Percentiles rank a stretch among this genome's conserved stretches.
Conservation (phyloP, 2,113 vertebrate genomes). For the Oreochromis spilurus region DNA sequence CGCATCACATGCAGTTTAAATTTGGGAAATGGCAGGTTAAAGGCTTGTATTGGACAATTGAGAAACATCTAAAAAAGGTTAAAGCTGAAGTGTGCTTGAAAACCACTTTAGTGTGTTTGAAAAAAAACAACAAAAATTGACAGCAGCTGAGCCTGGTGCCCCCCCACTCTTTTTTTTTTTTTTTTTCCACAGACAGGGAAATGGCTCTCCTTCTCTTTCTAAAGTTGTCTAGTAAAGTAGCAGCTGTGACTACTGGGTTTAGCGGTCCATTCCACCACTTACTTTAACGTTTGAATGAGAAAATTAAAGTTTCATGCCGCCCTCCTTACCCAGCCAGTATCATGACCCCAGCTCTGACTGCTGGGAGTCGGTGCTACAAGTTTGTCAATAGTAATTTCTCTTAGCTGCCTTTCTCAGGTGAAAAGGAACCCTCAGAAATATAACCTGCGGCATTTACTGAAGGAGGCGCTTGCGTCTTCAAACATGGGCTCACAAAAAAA, state of each 20-base stretch:
- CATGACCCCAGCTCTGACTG: background rate
- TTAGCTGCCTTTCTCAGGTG: background rate
- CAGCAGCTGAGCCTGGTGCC: background rate
- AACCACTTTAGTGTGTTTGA: background rate
- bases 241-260: background rate
- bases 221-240: background rate
- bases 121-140: background rate
- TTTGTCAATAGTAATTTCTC: conserved; percentile 47
- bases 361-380: background rate
- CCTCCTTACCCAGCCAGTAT: background rate
- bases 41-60: background rate
- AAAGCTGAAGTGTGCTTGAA: background rate
- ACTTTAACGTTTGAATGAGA: background rate
- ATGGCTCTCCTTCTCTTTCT: background rate
- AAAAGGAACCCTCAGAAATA: conserved; percentile 35
- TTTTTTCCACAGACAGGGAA: background rate
- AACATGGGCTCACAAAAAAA: background rate
- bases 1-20: background rate
- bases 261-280: background rate
- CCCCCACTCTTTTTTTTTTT: background rate
- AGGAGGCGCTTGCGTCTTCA: conserved; percentile 27
- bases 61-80: background rate
- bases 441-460: conserved; percentile 28
- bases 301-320: conserved; percentile 28
- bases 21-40: background rate